These are phyloP conservation scores for Penelope pileata DNA, from an alignment of 2,113 vertebrate genomes.

Conservation along the genomic window DNA sequence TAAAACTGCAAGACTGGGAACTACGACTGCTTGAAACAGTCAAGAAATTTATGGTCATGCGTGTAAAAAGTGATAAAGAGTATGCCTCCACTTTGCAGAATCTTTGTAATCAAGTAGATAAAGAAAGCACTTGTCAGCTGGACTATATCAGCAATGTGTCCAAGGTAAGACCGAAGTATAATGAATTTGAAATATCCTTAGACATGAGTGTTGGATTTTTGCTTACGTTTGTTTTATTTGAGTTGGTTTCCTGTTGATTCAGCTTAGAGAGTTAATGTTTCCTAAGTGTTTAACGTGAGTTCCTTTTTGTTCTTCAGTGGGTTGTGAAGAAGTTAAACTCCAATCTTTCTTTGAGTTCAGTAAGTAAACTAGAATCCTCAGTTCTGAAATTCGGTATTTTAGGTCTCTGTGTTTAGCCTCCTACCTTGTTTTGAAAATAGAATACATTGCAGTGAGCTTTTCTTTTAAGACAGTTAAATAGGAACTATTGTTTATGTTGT, in stretches of 20 bases:
- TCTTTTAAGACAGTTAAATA: neutral
- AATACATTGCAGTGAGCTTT: neutral
- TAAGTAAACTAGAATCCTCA: neutral
- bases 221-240: neutral
- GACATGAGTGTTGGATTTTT: neutral
- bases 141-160: slow-evolving; percentile 94
- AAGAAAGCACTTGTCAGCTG: slow-evolving; percentile 85
- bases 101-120: slow-evolving; percentile 95
- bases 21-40: slow-evolving; percentile 93
- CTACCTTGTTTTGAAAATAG: neutral
- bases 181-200: neutral
- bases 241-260: neutral
- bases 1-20: slow-evolving; percentile 98
- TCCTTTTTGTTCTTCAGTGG: neutral
- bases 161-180: slow-evolving; percentile 82
- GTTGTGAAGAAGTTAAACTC: neutral
- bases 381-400: neutral
- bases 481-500: slow-evolving; percentile 16
- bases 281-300: neutral
- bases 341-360: neutral
- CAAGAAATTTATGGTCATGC: slow-evolving; percentile 95
- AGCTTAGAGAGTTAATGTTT: neutral
- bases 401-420: neutral
- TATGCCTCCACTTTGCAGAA: slow-evolving; percentile 93
- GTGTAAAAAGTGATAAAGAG: slow-evolving; percentile 97